Evolutionary conservation across 2,888 invertebrate genomes (phyloP).

Genomic region (Drosophila subsilvestris): DNA sequence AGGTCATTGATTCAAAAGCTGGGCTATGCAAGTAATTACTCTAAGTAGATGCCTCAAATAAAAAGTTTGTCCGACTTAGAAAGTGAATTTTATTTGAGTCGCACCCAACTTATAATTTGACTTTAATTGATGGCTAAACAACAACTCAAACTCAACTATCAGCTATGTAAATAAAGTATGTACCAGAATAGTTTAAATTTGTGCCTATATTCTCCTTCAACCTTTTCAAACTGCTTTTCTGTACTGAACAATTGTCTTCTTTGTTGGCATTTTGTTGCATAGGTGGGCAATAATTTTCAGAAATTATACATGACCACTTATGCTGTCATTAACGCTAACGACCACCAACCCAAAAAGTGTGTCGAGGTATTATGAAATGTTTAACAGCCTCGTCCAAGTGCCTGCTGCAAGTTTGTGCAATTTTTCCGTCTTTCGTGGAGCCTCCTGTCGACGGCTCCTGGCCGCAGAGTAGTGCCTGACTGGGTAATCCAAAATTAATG

Average conservation of each 20-base stretch:
- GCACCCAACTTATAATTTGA: neutral
- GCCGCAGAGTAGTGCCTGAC: constrained; percentile 42
- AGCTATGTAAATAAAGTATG: no score
- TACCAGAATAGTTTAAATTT: neutral
- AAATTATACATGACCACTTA: constrained; percentile 79
- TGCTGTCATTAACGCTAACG: constrained; percentile 77
- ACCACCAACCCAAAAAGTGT: constrained; percentile 53
- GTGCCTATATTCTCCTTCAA: neutral
- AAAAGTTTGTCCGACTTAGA: neutral
- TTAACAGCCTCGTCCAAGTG: constrained; percentile 65
- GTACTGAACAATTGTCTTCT: neutral
- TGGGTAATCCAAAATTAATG: constrained; percentile 78
- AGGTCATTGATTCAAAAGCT: constrained; percentile 10
- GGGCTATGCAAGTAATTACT: constrained; percentile 2
- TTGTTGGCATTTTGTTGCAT: constrained; percentile 58
- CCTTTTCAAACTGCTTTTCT: neutral
- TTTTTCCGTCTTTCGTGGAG: constrained; percentile 37
- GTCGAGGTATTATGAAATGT: constrained; percentile 73
- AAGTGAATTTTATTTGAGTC: neutral
- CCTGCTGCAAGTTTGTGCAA: constrained; percentile 54
- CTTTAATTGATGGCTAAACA: neutral
- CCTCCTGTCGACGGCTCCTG: constrained; percentile 42
- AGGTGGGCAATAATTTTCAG: constrained; percentile 69
- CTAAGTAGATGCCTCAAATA: neutral
- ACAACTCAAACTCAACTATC: no score